Conservation (phyloP, 2,888 invertebrate genomes). For the Rhopalosiphum nymphaeae region DNA sequence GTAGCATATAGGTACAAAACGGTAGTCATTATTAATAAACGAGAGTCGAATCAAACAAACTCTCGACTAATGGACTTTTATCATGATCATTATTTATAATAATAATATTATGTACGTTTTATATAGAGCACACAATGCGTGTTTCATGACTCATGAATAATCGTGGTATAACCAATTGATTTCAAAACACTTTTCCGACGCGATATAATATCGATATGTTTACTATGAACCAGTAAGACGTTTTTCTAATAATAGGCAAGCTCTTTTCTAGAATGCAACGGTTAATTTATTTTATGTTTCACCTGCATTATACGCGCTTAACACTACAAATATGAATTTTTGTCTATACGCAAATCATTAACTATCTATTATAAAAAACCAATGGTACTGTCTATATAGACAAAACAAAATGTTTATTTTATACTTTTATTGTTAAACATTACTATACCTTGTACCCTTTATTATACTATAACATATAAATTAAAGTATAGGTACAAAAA, state of each 20-base stretch:
- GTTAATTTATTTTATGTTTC: not conserved
- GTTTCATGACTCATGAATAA: not conserved
- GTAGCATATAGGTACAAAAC: not conserved
- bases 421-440: not conserved
- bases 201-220: not conserved
- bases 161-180: not conserved
- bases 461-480: not conserved
- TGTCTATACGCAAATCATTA: not conserved
- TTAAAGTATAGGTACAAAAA: not conserved
- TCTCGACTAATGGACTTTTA: constrained; percentile 24
- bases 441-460: not conserved
- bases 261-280: not conserved
- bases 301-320: not conserved
- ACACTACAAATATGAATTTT: not conserved
- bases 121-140: not conserved
- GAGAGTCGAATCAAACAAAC: not conserved
- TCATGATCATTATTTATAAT: not conserved
- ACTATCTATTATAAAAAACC: not conserved
- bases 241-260: not conserved
- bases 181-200: not conserved
- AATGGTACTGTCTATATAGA: not conserved
- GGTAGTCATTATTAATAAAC: not conserved
- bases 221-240: not conserved
- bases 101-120: not conserved
- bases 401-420: not conserved